Conservation (phyloP, 2,797 vertebrate genomes). For the Harpagifer antarcticus region DNA sequence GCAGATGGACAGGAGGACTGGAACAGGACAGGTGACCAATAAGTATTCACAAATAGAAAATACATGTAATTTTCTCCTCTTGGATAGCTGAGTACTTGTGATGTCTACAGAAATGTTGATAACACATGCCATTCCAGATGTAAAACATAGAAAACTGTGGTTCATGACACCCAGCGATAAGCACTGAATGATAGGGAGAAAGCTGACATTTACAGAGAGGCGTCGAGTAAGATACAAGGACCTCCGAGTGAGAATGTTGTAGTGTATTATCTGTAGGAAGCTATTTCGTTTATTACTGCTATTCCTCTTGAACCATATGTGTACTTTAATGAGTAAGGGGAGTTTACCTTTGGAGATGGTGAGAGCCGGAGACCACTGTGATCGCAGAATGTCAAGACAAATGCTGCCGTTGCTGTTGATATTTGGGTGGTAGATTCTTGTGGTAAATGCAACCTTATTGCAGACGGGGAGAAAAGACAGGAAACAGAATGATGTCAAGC, state of each 20-base stretch:
- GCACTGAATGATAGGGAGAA: background rate
- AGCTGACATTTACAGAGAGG: slow-evolving; percentile 31
- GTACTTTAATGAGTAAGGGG: background rate
- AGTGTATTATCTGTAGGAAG: background rate
- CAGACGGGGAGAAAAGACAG: slow-evolving; percentile 27
- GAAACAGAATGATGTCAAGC: slow-evolving; percentile 28
- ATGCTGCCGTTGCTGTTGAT: slow-evolving; percentile 88
- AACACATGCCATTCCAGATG: background rate
- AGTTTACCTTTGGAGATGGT: slow-evolving; percentile 95
- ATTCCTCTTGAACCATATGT: slow-evolving; percentile 1
- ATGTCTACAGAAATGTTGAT: background rate
- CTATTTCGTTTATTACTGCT: slow-evolving; percentile 2
- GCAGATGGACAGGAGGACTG: slow-evolving; percentile 99
- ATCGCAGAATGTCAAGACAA: slow-evolving; percentile 91
- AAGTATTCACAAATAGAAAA: slow-evolving; percentile 14
- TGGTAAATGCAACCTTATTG: slow-evolving; percentile 92
- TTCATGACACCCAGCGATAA: background rate
- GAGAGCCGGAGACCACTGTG: slow-evolving; percentile 95
- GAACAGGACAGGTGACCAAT: slow-evolving; percentile 17
- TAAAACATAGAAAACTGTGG: background rate
- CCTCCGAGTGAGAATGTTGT: background rate
- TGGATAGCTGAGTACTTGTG: background rate
- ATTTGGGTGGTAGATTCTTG: slow-evolving; percentile 91
- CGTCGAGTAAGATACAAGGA: slow-evolving; percentile 12
- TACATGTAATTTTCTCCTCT: background rate